Conservation (phyloP, 1,140 invertebrate species). For the Drosophila serrata region DNA sequence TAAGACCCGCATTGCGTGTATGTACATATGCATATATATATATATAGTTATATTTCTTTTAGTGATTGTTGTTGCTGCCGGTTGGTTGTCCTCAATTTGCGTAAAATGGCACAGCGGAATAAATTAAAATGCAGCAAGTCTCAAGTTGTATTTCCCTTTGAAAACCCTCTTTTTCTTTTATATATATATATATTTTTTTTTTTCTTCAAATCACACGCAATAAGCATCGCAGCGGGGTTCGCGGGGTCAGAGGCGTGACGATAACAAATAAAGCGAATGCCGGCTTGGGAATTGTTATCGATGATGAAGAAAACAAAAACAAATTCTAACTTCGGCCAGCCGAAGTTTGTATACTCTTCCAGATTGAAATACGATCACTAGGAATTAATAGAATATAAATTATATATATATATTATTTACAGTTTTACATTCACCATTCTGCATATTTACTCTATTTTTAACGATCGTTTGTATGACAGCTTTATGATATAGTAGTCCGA, state of each 20-base stretch:
- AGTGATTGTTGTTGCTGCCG: conserved; percentile 31
- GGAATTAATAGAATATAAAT: too few relatives aligned
- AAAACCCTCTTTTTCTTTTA: neutral
- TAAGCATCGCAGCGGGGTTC: conserved; percentile 4
- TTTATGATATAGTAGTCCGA: too few relatives aligned
- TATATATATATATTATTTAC: too few relatives aligned
- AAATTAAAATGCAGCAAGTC: conserved; percentile 78
- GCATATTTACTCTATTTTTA: too few relatives aligned
- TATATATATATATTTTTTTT: neutral
- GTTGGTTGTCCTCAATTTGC: conserved; percentile 73
- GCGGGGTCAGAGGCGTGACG: conserved; percentile 40
- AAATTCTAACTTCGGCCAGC: too few relatives aligned
- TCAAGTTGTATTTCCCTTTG: conserved; percentile 38
- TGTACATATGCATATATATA: neutral
- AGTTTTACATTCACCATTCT: too few relatives aligned
- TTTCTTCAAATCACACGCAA: conserved; percentile 43
- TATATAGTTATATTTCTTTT: conserved; percentile 14
- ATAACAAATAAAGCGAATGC: conserved; percentile 47
- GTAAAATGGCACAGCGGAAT: conserved; percentile 82
- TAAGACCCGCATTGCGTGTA: conserved; percentile 58
- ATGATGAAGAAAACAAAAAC: too few relatives aligned
- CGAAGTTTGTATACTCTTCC: too few relatives aligned
- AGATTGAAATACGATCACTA: too few relatives aligned
- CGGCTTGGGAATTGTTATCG: conserved; percentile 29
- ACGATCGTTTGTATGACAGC: too few relatives aligned